Evolutionary conservation across 2,888 invertebrate genomes (phyloP), one percentile per base, ranked within the genome.

Genomic region (Yponomeuta plumbellus): DNA sequence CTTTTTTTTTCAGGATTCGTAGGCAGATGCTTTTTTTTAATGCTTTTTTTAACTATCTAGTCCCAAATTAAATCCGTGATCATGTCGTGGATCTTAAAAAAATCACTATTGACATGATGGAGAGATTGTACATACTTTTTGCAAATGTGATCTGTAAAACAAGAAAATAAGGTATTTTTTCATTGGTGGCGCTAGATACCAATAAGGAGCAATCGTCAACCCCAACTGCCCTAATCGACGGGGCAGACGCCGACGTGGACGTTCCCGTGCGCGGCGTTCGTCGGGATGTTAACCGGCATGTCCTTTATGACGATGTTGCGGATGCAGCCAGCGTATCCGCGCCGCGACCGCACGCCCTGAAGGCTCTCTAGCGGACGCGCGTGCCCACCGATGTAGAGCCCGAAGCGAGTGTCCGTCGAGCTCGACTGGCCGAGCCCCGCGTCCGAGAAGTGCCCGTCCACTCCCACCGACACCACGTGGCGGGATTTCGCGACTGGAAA

Each of bases 331-430:
- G 96, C 94, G 83, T 93, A 98, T 11, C 95, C 94, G 34, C 93
- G 92, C 17, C 92, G 89, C 0, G 96, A 95, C 57, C 92, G 92
- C 4, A 96, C 93, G 1, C 97, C 98, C 40, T 94, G 88, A 21
- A 91, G 52, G 67, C 75, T 81, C 66, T 75, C 69, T 8, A 88
- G 71, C 0, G 80, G 72, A 0, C 80, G 75, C 72, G 86, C 85
- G 84, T 98, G 96, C 0, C 98, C 98, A 22, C 99, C 99, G 75
- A 99, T 92, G 85, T 96, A 99, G 44, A 99, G 91, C 0, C 97
- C 96, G 69, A 97, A 95, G 39, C 94, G 94, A 0, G 97, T 97
- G 75, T 96, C 94, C 0, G 97, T 96, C 0, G 94, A 93, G 0
- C 93, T 91, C 23, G 93, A 91, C 21, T 92, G 93, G 6, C 96